These are phyloP conservation scores for Batillaria attramentaria DNA, from an alignment of 1,140 invertebrate genomes.

Conservation along the genomic window DNA sequence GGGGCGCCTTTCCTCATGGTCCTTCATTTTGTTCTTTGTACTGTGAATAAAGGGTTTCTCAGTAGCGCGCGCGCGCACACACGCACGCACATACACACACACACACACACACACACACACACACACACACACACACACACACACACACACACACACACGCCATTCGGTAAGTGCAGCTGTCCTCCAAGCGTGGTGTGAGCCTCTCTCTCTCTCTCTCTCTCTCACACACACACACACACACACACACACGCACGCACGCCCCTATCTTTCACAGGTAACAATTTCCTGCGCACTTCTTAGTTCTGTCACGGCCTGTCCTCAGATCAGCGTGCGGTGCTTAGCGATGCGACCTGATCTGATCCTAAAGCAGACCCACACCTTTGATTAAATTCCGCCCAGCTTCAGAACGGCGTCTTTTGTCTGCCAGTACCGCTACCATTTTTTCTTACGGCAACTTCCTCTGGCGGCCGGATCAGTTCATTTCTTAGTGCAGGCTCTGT, in stretches of 20 bases:
- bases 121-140: slow-evolving; percentile 8
- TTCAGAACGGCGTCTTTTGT: no score
- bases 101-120: neutral
- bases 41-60: neutral
- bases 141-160: slow-evolving; percentile 16
- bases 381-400: no score
- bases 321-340: no score
- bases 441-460: no score
- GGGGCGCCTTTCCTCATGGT: neutral
- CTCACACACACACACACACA: neutral
- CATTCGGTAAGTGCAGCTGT: neutral
- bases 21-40: neutral
- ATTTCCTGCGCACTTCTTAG: no score
- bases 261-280: no score
- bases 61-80: neutral
- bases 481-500: no score
- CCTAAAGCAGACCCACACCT: slow-evolving; percentile 1
- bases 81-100: neutral
- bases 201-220: neutral
- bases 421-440: no score
- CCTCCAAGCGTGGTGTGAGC: neutral
- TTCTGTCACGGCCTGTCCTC: no score
- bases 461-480: no score
- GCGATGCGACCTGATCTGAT: no score
- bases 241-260: slow-evolving; percentile 6